phyloP scores from a whole-genome alignment of 2,113 vertebrate genomes.

The Nipponia nippon region DNA sequence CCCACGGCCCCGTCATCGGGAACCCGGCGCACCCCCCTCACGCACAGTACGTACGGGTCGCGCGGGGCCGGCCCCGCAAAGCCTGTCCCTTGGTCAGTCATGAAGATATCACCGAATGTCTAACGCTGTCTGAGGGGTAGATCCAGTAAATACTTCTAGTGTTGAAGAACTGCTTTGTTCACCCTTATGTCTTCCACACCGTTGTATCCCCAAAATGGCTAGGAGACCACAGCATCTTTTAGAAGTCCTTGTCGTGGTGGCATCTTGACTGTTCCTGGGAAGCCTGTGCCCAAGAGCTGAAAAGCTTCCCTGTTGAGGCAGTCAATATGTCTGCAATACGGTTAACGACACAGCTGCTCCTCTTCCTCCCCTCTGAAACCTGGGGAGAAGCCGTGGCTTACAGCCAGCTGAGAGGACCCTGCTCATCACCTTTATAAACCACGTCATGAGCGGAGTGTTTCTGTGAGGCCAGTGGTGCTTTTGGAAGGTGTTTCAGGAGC shows the following conservation, averaged over 20 bases:
- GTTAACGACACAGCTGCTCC: neutral
- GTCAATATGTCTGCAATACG: neutral
- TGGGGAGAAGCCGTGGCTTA: neutral
- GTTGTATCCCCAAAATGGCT: neutral
- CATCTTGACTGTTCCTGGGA: neutral
- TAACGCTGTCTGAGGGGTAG: neutral
- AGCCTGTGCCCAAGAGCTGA: neutral
- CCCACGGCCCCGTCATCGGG: constrained; percentile 72
- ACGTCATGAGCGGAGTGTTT: rapidly evolving
- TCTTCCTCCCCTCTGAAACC: neutral
- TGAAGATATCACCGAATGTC: rapidly evolving
- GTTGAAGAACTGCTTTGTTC: neutral
- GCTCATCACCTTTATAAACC: neutral
- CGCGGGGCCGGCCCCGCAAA: rapidly evolving
- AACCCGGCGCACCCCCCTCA: constrained; percentile 66
- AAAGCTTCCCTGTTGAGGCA: neutral
- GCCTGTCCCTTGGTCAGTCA: neutral
- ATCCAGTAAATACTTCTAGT: neutral
- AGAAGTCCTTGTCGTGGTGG: neutral
- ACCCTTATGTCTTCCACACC: neutral
- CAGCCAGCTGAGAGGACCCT: neutral
- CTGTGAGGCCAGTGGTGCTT: neutral
- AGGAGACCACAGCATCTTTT: neutral
- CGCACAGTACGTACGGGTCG: constrained; percentile 28
- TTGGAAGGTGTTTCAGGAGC: neutral